Base-by-base conservation (phyloP, 2,113 vertebrate species). In the Pseudopipra pipra region DNA sequence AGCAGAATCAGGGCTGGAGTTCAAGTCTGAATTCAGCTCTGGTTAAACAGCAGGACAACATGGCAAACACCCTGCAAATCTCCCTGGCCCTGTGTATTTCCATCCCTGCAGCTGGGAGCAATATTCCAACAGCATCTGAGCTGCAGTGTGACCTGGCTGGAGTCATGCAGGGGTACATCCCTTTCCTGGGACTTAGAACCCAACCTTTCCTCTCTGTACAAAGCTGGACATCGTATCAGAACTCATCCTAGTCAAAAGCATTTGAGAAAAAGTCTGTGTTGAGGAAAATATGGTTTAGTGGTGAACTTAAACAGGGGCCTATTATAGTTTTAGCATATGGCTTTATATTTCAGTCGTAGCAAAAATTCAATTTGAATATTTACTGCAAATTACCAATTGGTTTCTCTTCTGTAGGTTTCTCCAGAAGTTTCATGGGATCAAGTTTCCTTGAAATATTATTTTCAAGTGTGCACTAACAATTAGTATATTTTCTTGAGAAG, bases 61-160 rank as follows among this genome's bases (percentile, higher is more conserved):
- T 0, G 1, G 31, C 49, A 51, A 71, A 59, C 5, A 37, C 11
- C 28, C 59, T 31, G 20, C 15, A 61, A 16, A 74, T 66, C 22
- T 28, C 70, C 43, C 41, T 20, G 30, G 12, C 49, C 30, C 28
- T 46, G 30, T 4, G 2, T 3, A 5, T 28, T 47, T 47, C 62
- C 12, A 20, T 9, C 33, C 10, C 14, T 47, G 27, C 62, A 59
- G 43, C 28, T 33, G 18, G 47, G 15, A 80, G 20, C 62, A 47
- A 14, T 5, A 2, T 20, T 51, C 25, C 21, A 37, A 24, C 13
- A 37, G 43, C 15, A 44, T 21, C 30, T 0, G 3, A 65, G 62
- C 14, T 0, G 2, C 35, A 4, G 31, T 20, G 14, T 0, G 0
- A 71, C 37, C 43, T 14, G 18, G 13, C 59, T 70, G 78, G 1